phyloP scores from a whole-genome alignment of 2,888 invertebrate species.

The Augochlorella aurata region DNA sequence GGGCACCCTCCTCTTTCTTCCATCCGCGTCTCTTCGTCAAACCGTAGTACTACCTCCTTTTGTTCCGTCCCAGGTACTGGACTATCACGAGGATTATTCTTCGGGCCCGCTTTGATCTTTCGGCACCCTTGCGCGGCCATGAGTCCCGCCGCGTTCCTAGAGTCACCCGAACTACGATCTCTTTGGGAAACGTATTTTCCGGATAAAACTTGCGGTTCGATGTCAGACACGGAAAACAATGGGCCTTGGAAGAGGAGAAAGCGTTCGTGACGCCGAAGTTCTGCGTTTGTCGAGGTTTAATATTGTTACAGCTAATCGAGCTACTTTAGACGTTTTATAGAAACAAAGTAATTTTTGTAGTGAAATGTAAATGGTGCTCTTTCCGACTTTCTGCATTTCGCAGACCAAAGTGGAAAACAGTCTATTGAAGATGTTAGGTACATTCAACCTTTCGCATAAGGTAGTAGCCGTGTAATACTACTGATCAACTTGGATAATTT shows the following conservation, averaged over 20 bases:
- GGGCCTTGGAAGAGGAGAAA: neutral
- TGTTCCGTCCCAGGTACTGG: slow-evolving; percentile 47
- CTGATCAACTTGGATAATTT: too few species aligned
- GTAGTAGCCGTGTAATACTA: too few species aligned
- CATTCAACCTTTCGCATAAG: too few species aligned
- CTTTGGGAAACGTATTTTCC: neutral
- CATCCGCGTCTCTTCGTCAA: slow-evolving; percentile 43
- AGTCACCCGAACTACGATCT: slow-evolving; percentile 45
- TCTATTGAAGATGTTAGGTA: too few species aligned
- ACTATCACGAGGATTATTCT: slow-evolving; percentile 69
- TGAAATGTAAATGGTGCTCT: too few species aligned
- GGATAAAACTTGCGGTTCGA: neutral
- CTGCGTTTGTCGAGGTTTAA: neutral
- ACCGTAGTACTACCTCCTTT: slow-evolving; percentile 54
- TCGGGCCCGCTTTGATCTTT: slow-evolving; percentile 72
- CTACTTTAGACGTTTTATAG: too few species aligned
- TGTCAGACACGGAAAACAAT: neutral
- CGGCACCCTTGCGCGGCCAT: slow-evolving; percentile 63
- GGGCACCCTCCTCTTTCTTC: slow-evolving; percentile 34
- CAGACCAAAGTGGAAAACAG: too few species aligned
- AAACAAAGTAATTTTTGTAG: too few species aligned
- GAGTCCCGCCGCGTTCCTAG: slow-evolving; percentile 21
- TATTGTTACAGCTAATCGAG: too few species aligned
- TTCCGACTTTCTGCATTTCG: too few species aligned
- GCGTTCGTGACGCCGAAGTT: neutral